Percentiles rank a stretch among this genome's conserved stretches.
Conservation (phyloP, 2,888 invertebrate genomes). For the Cryptops parisi region DNA sequence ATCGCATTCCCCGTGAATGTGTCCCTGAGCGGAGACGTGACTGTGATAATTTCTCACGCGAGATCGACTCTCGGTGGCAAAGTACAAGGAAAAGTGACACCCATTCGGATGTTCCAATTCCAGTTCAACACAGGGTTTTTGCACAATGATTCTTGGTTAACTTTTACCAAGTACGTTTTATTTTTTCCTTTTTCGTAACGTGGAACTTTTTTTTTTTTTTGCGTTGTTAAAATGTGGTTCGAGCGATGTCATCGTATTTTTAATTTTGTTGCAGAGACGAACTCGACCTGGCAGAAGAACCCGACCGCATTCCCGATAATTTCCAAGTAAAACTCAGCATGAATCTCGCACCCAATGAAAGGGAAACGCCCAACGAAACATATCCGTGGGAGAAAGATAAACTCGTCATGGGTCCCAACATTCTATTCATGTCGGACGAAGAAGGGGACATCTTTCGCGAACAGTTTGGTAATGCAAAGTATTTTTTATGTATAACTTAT, state of each 20-base stretch:
- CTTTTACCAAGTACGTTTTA: slow-evolving; percentile 44
- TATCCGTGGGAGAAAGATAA: slow-evolving; percentile 19
- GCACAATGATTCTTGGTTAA: slow-evolving; percentile 53
- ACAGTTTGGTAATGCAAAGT: slow-evolving; percentile 65
- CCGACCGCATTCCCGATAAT: slow-evolving; percentile 42
- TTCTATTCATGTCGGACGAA: slow-evolving; percentile 57
- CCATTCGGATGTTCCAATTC: slow-evolving; percentile 71
- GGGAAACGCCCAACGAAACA: slow-evolving; percentile 35
- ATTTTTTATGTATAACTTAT: no score
- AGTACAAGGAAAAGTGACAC: slow-evolving; percentile 42
- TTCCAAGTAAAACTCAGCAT: slow-evolving; percentile 53
- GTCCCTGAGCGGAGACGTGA: slow-evolving; percentile 71
- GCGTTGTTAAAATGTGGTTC: no score
- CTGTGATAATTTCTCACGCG: slow-evolving; percentile 65
- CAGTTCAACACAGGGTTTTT: slow-evolving; percentile 84
- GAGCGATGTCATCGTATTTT: no score
- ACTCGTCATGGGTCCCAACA: slow-evolving; percentile 34
- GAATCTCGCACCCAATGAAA: slow-evolving; percentile 55
- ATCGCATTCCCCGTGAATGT: slow-evolving; percentile 53
- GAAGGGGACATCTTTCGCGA: slow-evolving; percentile 72
- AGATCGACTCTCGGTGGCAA: slow-evolving; percentile 59
- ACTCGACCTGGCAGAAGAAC: slow-evolving; percentile 64
- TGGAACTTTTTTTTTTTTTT: no score
- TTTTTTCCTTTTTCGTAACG: slow-evolving; percentile 3
- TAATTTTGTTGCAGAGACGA: slow-evolving; percentile 42